Conservation (phyloP, 2,888 invertebrate species). For the Notocelia uddmanniana region DNA sequence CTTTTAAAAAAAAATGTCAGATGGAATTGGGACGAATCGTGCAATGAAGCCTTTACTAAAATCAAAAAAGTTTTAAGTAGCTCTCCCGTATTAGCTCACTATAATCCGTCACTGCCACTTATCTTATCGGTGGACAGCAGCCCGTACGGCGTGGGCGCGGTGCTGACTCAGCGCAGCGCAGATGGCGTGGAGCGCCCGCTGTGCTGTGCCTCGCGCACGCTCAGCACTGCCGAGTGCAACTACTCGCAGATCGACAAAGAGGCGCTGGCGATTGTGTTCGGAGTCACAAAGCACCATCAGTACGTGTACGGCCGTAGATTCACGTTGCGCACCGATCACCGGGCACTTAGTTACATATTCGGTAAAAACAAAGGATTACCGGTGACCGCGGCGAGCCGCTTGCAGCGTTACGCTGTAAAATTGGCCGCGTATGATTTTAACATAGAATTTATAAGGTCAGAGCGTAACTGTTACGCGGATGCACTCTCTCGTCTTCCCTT, state of each 20-base stretch:
- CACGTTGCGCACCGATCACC: no score
- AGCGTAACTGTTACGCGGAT: not conserved
- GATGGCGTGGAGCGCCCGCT: conserved; percentile 5
- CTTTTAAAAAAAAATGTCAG: conserved; percentile 3
- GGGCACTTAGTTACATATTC: no score
- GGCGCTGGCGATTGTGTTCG: not conserved
- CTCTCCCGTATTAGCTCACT: no score
- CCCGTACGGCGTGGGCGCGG: not conserved
- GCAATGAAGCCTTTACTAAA: not conserved
- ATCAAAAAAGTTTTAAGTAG: not conserved
- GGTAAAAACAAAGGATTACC: no score
- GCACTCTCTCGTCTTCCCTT: conserved; percentile 8
- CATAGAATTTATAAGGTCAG: not conserved
- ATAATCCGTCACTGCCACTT: not conserved
- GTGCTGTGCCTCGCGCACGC: conserved; percentile 7
- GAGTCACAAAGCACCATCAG: no score
- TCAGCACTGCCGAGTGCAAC: conserved; percentile 1
- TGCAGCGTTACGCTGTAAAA: conserved; percentile 1
- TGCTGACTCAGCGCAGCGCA: not conserved
- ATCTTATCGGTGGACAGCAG: conserved; percentile 18
- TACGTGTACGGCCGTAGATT: no score
- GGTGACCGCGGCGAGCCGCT: no score
- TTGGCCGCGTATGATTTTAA: conserved; percentile 2
- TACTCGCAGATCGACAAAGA: conserved; percentile 10
- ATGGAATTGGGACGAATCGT: not conserved